phyloP scores from a whole-genome alignment of 2,797 vertebrate species.

The Furcifer pardalis region DNA sequence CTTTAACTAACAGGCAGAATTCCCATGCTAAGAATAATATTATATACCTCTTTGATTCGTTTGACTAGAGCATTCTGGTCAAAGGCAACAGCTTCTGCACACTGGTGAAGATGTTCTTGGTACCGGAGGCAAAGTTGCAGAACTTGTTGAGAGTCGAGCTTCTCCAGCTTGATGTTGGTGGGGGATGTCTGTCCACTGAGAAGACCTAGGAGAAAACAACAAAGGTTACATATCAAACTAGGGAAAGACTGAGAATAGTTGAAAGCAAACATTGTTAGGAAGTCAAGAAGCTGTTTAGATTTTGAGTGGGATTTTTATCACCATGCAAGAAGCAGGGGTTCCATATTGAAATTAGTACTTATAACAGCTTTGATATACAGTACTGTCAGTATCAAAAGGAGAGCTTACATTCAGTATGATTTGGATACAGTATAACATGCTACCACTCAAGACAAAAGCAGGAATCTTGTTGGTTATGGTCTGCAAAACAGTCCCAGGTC shows the following conservation, averaged over 20 bases:
- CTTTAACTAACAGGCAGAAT: no score
- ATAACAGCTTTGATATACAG: background rate
- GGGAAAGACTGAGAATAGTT: background rate
- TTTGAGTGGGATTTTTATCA: background rate
- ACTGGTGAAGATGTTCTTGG: conserved; percentile 96
- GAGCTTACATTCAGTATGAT: no score
- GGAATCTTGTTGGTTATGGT: background rate
- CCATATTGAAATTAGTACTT: background rate
- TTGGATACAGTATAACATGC: no score
- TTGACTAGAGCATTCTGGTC: conserved; percentile 97
- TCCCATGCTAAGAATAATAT: no score
- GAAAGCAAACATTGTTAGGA: no score
- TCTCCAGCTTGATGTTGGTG: conserved; percentile 87
- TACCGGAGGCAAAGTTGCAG: conserved; percentile 93
- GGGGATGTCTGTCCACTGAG: conserved; percentile 94
- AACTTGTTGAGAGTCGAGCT: conserved; percentile 90
- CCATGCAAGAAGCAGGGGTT: background rate
- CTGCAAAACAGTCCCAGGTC: background rate
- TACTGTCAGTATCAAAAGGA: background rate
- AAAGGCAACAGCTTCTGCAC: conserved; percentile 94
- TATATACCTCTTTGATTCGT: conserved; percentile 87
- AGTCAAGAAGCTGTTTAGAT: background rate
- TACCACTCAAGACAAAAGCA: background rate
- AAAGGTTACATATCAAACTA: background rate
- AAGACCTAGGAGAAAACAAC: conserved; percentile 78